Evolutionary conservation across 2,113 vertebrate species (phyloP).

Genomic region (Glareola pratincola): DNA sequence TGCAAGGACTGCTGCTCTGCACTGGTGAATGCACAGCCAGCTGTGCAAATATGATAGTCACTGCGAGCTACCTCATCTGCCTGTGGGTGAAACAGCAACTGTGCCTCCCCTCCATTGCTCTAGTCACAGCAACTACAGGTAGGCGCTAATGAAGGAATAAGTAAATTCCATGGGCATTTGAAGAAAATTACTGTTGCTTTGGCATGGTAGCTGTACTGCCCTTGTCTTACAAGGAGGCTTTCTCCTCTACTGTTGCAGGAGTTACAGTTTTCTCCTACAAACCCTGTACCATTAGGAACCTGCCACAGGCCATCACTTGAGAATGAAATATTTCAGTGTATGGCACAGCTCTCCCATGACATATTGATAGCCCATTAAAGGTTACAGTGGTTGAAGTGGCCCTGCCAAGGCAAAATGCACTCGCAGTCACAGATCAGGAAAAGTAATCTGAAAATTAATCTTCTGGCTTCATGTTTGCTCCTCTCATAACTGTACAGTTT

Average conservation of each 20-base stretch:
- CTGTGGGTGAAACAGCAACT: neutral
- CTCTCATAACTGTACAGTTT: neutral
- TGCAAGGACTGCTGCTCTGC: neutral
- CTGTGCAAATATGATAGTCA: neutral
- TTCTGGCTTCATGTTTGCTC: neutral
- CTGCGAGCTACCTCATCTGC: neutral
- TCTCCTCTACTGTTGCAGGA: neutral
- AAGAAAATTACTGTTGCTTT: neutral
- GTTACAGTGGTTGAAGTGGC: neutral
- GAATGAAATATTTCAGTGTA: neutral
- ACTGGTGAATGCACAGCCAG: neutral
- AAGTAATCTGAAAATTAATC: neutral
- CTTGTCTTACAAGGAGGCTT: neutral
- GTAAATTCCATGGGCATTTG: neutral
- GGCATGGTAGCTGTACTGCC: neutral
- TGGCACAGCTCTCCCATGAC: accelerated
- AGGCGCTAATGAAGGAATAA: accelerated
- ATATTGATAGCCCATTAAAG: neutral
- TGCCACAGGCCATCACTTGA: neutral
- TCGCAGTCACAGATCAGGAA: neutral
- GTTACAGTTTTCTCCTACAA: neutral
- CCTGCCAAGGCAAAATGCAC: neutral
- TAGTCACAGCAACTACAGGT: neutral
- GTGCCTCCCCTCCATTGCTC: neutral
- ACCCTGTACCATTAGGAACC: neutral